phyloP scores from a whole-genome alignment of 2,888 invertebrate species.

The Azorinus chamasolen region DNA sequence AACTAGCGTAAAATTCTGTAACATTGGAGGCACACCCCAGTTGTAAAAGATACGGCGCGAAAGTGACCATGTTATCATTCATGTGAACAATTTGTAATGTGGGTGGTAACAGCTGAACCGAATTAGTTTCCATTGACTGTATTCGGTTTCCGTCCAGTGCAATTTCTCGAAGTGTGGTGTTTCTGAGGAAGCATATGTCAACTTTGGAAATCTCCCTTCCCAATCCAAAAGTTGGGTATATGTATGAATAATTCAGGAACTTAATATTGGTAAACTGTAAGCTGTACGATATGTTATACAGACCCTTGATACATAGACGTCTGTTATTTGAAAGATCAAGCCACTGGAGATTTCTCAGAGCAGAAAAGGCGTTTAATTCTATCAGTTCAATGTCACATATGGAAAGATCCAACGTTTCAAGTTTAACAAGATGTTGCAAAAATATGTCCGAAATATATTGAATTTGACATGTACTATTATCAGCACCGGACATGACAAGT shows the following conservation, averaged over 20 bases:
- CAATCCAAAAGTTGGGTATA: constrained; percentile 28
- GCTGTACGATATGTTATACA: constrained; percentile 31
- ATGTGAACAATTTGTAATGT: constrained; percentile 18
- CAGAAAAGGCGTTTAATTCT: constrained; percentile 21
- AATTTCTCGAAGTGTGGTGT: constrained; percentile 32
- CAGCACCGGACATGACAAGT: no score
- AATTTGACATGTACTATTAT: no score
- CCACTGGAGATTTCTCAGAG: constrained; percentile 6
- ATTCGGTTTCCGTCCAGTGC: constrained; percentile 28
- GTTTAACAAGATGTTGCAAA: no score
- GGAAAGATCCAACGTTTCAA: constrained; percentile 15
- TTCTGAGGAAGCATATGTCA: constrained; percentile 31
- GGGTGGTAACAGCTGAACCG: constrained; percentile 9
- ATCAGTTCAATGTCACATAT: constrained; percentile 22
- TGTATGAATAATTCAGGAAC: constrained; percentile 4
- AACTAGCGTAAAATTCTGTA: not conserved
- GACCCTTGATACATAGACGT: constrained; percentile 17
- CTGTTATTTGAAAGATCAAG: constrained; percentile 36
- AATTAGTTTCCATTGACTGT: constrained; percentile 22
- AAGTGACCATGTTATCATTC: constrained; percentile 25
- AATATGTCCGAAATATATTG: no score
- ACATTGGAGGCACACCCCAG: constrained; percentile 21
- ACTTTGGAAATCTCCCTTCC: not conserved
- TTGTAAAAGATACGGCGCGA: constrained; percentile 28
- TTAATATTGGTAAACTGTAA: constrained; percentile 35